A percentile compares a stretch with the other conserved stretches of the same genome.
These are phyloP conservation scores for Lutjanus argentimaculatus DNA, from an alignment of 2,797 vertebrate species.

Conservation along the genomic window DNA sequence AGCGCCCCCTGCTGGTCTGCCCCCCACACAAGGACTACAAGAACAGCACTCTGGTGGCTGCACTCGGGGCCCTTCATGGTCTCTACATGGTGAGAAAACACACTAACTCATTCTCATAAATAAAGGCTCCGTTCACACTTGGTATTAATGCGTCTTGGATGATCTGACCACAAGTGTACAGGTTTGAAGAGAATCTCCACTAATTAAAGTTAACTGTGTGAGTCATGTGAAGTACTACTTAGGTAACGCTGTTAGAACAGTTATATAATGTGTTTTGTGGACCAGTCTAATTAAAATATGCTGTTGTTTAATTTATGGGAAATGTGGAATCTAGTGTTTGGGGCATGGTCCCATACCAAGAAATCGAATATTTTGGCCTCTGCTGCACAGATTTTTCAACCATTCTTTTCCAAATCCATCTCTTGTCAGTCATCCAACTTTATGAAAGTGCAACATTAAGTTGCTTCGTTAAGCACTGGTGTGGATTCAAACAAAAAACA, in stretches of 20 bases:
- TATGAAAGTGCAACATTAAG: not conserved
- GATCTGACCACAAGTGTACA: not conserved
- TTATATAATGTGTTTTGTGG: not conserved
- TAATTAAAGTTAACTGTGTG: not conserved
- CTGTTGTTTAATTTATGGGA: not conserved
- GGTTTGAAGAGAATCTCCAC: too few relatives aligned
- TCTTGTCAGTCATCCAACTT: not conserved
- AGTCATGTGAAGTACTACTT: not conserved
- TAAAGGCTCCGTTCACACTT: not conserved
- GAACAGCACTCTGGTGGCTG: constrained; percentile 78
- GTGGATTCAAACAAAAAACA: not conserved
- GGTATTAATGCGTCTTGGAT: not conserved
- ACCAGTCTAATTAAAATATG: not conserved
- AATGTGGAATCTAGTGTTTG: not conserved
- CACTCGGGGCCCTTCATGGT: constrained; percentile 86
- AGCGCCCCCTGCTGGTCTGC: constrained; percentile 87
- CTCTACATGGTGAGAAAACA: constrained; percentile 85
- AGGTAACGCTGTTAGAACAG: not conserved
- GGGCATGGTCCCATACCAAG: not conserved
- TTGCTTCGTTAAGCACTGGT: not conserved
- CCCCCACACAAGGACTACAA: constrained; percentile 82
- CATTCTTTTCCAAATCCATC: not conserved
- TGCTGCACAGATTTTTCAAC: not conserved
- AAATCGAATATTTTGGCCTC: not conserved
- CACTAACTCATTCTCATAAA: too few relatives aligned